phyloP scores from a whole-genome alignment of 2,113 vertebrate genomes.

The Tonatia bakeri region DNA sequence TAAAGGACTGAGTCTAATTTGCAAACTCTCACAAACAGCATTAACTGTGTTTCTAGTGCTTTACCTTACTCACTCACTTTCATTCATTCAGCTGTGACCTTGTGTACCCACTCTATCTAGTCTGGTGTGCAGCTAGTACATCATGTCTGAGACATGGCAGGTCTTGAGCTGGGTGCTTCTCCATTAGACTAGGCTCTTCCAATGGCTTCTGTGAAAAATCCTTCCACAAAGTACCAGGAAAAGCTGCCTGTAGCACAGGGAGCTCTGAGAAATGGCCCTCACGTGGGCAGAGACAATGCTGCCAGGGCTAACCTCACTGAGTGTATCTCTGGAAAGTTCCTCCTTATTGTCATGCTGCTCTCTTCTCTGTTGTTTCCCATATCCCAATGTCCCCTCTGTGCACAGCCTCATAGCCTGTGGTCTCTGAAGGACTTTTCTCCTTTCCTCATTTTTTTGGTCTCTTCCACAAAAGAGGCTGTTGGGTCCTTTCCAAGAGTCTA shows the following conservation, averaged over 20 bases:
- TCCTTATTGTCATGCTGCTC: fast-evolving
- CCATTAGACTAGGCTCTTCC: not conserved
- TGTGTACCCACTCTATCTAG: fast-evolving
- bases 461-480: not conserved
- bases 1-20: not conserved
- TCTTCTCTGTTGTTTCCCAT: not conserved
- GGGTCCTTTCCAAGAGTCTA: not conserved
- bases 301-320: not conserved
- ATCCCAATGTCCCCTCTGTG: not conserved
- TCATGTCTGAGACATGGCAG: fast-evolving
- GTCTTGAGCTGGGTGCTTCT: not conserved
- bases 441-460: not conserved
- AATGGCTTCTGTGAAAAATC: not conserved
- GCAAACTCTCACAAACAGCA: not conserved
- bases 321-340: not conserved
- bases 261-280: not conserved
- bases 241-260: not conserved
- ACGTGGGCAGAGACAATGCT: not conserved
- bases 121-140: not conserved
- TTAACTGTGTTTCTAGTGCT: not conserved
- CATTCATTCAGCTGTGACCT: not conserved
- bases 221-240: not conserved
- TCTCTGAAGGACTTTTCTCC: not conserved
- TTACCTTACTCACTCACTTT: not conserved
- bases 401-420: not conserved